These are phyloP conservation scores for Hypena proboscidalis DNA, from an alignment of 2,888 invertebrate genomes.

Conservation along the genomic window DNA sequence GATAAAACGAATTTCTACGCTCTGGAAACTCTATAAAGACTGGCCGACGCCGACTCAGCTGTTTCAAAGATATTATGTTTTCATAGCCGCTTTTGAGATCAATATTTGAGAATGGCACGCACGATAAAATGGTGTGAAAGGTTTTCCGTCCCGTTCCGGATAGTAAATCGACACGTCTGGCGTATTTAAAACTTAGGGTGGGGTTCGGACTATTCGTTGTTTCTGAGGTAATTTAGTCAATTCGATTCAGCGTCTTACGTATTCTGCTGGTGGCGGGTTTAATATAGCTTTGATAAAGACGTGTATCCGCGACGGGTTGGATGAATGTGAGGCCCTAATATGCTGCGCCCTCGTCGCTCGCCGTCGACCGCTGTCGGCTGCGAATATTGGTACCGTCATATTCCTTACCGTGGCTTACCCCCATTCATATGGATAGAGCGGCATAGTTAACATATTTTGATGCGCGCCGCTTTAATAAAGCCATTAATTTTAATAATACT, in stretches of 20 bases:
- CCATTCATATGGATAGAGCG: conserved; percentile 72
- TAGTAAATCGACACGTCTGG: conserved; percentile 20
- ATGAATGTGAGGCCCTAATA: conserved; percentile 72
- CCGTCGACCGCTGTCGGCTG: conserved; percentile 72
- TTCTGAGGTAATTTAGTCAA: conserved; percentile 58
- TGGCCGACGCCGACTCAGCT: conserved; percentile 48
- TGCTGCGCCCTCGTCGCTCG: conserved; percentile 60
- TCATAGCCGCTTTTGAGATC: conserved; percentile 50
- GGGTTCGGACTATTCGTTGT: conserved; percentile 29
- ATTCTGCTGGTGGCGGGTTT: conserved; percentile 69
- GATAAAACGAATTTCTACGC: conserved; percentile 20
- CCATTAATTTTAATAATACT: conserved; percentile 73
- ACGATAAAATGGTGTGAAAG: conserved; percentile 41
- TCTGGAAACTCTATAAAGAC: conserved; percentile 46
- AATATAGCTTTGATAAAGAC: conserved; percentile 78
- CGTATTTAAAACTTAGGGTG: conserved; percentile 20
- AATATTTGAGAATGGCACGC: conserved; percentile 41
- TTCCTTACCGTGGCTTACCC: conserved; percentile 61
- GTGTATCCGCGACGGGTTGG: conserved; percentile 65
- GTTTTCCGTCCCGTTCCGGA: conserved; percentile 22
- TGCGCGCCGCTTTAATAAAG: conserved; percentile 66
- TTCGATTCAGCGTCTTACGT: conserved; percentile 61
- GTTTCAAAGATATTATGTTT: conserved; percentile 55
- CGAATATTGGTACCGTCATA: conserved; percentile 70
- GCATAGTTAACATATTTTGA: conserved; percentile 75